Evolutionary conservation across 2,113 vertebrate genomes (phyloP).

Genomic region (Phrynosoma blainvillii): DNA sequence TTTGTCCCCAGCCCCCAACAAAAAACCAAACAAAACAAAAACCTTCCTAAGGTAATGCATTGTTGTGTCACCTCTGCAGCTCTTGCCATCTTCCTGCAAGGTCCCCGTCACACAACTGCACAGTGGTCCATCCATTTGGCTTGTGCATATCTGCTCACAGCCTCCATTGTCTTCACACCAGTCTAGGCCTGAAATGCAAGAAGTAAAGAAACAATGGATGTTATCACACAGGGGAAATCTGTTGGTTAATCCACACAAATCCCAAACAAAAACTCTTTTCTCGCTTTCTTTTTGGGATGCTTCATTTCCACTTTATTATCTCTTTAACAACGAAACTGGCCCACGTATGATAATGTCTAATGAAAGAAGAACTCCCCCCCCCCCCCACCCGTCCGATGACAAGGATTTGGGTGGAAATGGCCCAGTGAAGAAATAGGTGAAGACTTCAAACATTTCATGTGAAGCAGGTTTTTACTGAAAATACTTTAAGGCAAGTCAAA

Average conservation of each 20-base stretch:
- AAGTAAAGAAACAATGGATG: no score
- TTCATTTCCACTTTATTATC: no score
- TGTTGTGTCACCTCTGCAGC: constrained; percentile 82
- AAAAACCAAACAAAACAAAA: background rate
- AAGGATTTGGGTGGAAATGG: background rate
- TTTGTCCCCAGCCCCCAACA: background rate
- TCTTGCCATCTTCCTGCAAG: constrained; percentile 88
- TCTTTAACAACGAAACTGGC: no score
- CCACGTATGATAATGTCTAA: no score
- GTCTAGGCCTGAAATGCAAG: constrained; percentile 79
- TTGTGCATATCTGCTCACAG: constrained; percentile 96
- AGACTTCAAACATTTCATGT: background rate
- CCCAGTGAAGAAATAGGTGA: background rate
- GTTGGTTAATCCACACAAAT: no score
- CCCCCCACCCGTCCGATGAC: no score
- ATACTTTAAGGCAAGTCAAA: background rate
- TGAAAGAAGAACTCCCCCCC: background rate
- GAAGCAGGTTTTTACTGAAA: background rate
- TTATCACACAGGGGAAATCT: no score
- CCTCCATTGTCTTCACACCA: constrained; percentile 95
- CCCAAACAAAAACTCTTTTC: no score
- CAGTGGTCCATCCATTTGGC: constrained; percentile 80
- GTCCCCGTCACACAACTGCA: constrained; percentile 96
- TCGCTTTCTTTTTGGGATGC: no score
- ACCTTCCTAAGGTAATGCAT: fast-evolving